Base-by-base conservation (phyloP, 2,113 vertebrate species). In the Eulemur rufifrons region DNA sequence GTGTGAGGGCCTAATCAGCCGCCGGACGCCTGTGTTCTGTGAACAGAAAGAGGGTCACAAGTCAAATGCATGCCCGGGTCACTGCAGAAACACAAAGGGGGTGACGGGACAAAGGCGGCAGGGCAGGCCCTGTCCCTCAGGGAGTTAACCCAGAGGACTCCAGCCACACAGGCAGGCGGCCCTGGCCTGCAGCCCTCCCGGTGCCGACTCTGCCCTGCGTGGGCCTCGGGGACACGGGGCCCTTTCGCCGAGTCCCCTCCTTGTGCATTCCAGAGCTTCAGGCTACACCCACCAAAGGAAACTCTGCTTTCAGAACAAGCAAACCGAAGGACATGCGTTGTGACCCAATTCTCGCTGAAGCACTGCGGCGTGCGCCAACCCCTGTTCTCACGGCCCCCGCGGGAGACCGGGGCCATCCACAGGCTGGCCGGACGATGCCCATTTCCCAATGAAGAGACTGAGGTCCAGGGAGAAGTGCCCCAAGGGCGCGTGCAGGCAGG, bases 31-130 rank as follows among this genome's bases (percentile, higher is more conserved):
- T 93, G 96, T 98, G 97, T 98, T 99, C 98, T 98, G 98, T 98
- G 98, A 98, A 98, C 98, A 98, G 97, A 98, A 98, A 98, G 97
- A 97, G 98, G 98, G 98, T 99, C 98, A 99, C 98, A 98, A 99
- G 99, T 99, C 99, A 99, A 99, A 98, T 97, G 98, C 98, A 98
- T 93, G 97, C 97, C 96, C 80, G 89, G 99, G 98, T 99, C 99
- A 99, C 94, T 91, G 98, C 99, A 94, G 98, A 99, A 98, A 98
- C 96, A 98, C 98, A 98, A 98, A 98, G 98, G 98, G 97, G 98
- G 98, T 98, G 98, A 98, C 96, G 95, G 98, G 98, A 99, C 99
- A 99, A 98, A 99, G 98, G 93, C 93, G 96, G 95, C 97, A 91
- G 89, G 95, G 97, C 98, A 96, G 97, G 95, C 92, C 76, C 96